These are phyloP conservation scores for Papilio xuthus DNA, from an alignment of 1,140 invertebrate genomes.

Conservation along the genomic window DNA sequence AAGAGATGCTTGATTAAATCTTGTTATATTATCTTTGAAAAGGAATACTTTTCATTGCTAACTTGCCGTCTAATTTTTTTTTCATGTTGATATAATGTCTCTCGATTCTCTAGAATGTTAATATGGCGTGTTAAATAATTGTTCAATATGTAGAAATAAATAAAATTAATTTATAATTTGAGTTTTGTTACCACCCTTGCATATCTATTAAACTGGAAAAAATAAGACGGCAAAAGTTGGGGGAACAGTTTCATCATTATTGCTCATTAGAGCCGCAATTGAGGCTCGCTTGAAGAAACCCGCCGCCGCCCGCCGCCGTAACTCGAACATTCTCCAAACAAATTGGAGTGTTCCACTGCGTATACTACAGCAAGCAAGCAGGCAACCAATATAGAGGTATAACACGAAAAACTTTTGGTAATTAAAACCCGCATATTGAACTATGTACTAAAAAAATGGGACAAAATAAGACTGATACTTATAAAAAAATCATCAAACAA, in stretches of 20 bases:
- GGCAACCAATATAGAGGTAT: constrained; percentile 5
- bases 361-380: constrained; percentile 27
- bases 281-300: constrained; percentile 58
- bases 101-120: not conserved
- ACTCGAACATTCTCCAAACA: constrained; percentile 53
- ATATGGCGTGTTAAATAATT: not conserved
- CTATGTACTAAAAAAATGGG: not conserved
- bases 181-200: constrained; percentile 31
- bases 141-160: not conserved
- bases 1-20: too few species aligned
- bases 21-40: too few species aligned
- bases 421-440: constrained; percentile 26
- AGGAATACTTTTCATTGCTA: too few species aligned
- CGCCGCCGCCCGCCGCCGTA: constrained; percentile 43
- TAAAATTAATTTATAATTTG: constrained; percentile 16
- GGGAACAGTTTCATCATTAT: constrained; percentile 61
- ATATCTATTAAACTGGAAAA: constrained; percentile 46
- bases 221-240: constrained; percentile 51
- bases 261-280: constrained; percentile 67
- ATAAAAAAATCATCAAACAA: not conserved
- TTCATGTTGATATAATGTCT: not conserved
- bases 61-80: too few species aligned
- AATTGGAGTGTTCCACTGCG: constrained; percentile 55
- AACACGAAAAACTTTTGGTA: constrained; percentile 24
- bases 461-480: not conserved